Evolutionary conservation across 64 coral and sea anemone genomes (phyloP), one percentile per base, ranked within the genome.

Genomic region (Porites australiensis): DNA sequence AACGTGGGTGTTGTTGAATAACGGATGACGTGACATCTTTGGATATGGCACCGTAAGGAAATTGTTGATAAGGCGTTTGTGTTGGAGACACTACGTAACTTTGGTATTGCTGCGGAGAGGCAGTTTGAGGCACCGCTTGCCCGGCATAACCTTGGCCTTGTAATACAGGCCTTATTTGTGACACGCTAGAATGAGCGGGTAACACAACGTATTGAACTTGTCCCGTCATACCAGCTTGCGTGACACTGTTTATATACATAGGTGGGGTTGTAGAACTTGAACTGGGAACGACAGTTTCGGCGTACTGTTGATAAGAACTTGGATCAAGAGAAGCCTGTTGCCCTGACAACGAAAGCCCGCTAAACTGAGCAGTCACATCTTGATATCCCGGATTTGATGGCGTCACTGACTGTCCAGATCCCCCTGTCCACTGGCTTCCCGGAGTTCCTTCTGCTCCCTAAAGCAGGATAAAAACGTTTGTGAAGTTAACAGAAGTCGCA

Each of bases 151-250:
- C 44, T 68, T 83, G 81, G 47, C 81, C 47, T 83, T 48, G 81
- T 46, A 83, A 67, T 2, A 83, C 63, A 13, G 89, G 66, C 81
- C 79, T 82, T 78, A 91, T 72, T 45, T 91, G 89, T n/a, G 89
- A 83, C 47, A 90, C 70, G 71, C 79, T 73, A 18, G 87, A 77
- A 50, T 87, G 89, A 47, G 86, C 65, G 65, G 92, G 92, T 52
- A 97, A 67, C 50, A 96, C 86, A 77, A 97, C 91, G 19, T 97
- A 97, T 23, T 97, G 95, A 19, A 94, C 87, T 46, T 97, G 95
- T 16, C 80, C 86, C 9, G 91, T 49, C 50, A 93, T 80, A 21
- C 95, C 88, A 70, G 91, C 91, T 91, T 97, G 95, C 50, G 95
- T 90, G 80, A 97, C 68, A 83, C 91, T 97, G 72, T 89, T 82